phyloP scores from a whole-genome alignment of 2,797 vertebrate species.

The Paramormyrops hopkinsi region DNA sequence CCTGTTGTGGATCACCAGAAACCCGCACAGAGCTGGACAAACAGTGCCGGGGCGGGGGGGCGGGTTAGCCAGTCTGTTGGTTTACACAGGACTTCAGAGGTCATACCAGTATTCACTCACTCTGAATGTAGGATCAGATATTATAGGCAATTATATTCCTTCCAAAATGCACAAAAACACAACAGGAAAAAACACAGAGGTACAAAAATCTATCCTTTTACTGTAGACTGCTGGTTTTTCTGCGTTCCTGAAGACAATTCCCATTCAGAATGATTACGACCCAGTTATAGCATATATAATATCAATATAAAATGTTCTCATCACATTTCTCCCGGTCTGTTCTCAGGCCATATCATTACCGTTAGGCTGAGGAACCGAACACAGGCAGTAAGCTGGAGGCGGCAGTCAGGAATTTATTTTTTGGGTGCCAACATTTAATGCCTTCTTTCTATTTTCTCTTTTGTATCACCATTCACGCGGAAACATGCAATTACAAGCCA shows the following conservation, averaged over 20 bases:
- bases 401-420: neutral
- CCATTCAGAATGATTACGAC: neutral
- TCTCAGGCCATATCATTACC: neutral
- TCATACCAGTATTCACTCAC: neutral
- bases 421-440: neutral
- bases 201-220: neutral
- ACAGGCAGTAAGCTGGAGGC: neutral
- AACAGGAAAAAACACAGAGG: neutral
- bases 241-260: neutral
- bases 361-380: neutral
- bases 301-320: slow-evolving; percentile 5
- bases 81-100: neutral
- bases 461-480: neutral
- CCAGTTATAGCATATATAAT: neutral
- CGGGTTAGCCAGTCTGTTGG: no score
- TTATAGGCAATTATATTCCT: neutral
- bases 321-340: neutral
- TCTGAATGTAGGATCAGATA: neutral
- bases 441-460: no score
- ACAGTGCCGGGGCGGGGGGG: neutral
- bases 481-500: neutral
- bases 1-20: neutral
- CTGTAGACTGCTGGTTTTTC: neutral
- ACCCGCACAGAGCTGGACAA: neutral
- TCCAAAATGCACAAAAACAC: neutral